Base-by-base conservation (phyloP, 2,113 vertebrate genomes). In the Emberiza fucata region DNA sequence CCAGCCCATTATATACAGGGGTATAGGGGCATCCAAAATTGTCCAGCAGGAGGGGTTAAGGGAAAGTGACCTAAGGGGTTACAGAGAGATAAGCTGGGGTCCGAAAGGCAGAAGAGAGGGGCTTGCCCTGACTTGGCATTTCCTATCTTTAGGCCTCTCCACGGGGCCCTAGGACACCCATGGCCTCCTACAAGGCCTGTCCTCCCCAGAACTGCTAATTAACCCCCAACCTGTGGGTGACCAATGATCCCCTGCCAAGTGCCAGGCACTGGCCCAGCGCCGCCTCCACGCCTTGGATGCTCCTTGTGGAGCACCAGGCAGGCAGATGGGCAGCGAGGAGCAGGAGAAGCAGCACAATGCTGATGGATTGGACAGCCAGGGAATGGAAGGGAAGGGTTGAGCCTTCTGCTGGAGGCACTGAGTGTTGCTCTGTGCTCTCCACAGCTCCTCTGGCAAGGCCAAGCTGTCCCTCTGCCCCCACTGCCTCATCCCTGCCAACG, bases 391-490 rank as follows among this genome's bases (percentile, higher is more conserved):
- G 86, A 93, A 92, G 82, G 93, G 75, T 29, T 39, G 85, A 24
- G 59, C 93, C 92, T 97, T 92, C 96, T 97, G 95, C 84, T 17
- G 11, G 77, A 83, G 56, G 93, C 87, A 94, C 79, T 88, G 95
- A 83, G 96, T 80, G 6, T 79, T 40, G 61, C 97, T 92, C 95
- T 40, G 94, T 54, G 73, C 72, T 88, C 92, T 96, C 96, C 78
- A 51, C 96, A 85, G 95, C 63, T 56, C 95, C 93, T 96, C 84
- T 25, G 56, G 88, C 0, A 2, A 61, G 47, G 85, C 97, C 78
- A 72, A 75, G 64, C 94, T 95, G 70, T 85, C 90, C 79, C 66
- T 2, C 93, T 78, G 59, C 89, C 76, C 31, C 25, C 20, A 23
- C 83, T 35, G 81, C 85, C 87, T 68, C 83, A 76, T 51, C 81